These are phyloP conservation scores for Paraescarpia echinospica DNA, from an alignment of 1,140 invertebrate genomes.

Conservation along the genomic window DNA sequence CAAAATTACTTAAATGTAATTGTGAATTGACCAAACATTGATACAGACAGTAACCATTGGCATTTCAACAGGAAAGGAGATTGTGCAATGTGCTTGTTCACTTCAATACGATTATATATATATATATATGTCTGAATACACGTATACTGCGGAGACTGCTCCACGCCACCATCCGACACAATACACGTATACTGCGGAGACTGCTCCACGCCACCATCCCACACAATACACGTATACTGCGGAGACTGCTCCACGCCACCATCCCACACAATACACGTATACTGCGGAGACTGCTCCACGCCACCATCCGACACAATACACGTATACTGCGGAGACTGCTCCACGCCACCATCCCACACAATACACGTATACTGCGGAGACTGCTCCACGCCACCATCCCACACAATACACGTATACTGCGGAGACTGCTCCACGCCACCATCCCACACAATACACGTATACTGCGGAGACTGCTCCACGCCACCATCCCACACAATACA, in stretches of 20 bases:
- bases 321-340: background rate
- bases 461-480: background rate
- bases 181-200: background rate
- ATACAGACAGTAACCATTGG: background rate
- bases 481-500: background rate
- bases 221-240: background rate
- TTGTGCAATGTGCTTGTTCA: background rate
- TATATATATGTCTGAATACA: background rate
- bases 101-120: background rate
- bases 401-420: background rate
- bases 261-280: background rate
- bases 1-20: background rate
- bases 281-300: background rate
- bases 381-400: background rate
- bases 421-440: background rate
- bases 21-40: background rate
- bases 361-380: background rate
- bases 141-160: background rate
- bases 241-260: background rate
- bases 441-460: background rate
- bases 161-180: background rate
- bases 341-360: background rate
- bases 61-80: background rate
- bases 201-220: background rate
- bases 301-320: background rate